Conservation (phyloP, 2,797 vertebrate genomes). For the Centropyge bicolor region DNA sequence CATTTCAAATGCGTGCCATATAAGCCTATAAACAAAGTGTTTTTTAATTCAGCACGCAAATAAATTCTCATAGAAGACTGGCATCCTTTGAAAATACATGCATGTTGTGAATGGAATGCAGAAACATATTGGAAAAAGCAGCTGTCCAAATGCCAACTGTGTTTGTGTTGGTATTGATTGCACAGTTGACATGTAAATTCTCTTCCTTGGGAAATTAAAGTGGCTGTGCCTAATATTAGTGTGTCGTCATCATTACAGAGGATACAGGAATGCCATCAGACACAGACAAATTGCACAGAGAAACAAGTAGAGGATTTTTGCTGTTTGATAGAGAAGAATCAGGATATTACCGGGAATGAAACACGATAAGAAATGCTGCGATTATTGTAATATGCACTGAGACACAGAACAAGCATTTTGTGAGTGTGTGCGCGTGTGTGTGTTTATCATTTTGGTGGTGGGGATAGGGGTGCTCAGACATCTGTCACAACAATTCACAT, state of each 20-base stretch:
- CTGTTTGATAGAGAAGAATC: conserved; percentile 38
- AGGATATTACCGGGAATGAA: conserved; percentile 45
- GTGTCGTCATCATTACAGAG: conserved; percentile 1
- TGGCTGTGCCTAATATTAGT: conserved; percentile 24
- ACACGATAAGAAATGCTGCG: conserved; percentile 39
- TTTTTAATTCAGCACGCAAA: not conserved
- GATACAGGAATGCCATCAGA: conserved; percentile 12
- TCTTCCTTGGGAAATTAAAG: conserved; percentile 21
- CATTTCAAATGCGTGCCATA: conserved; percentile 6
- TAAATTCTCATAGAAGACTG: not conserved
- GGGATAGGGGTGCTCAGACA: conserved; percentile 56
- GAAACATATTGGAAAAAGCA: conserved; percentile 13
- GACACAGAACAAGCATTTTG: conserved; percentile 34
- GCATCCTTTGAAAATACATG: conserved; percentile 13
- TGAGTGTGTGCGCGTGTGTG: conserved; percentile 18
- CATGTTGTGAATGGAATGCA: not conserved
- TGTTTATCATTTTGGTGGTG: conserved; percentile 46
- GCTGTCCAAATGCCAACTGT: conserved; percentile 10
- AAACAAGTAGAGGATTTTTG: not conserved
- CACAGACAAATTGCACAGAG: conserved; percentile 11
- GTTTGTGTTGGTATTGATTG: conserved; percentile 38
- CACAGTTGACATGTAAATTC: conserved; percentile 19
- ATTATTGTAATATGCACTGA: conserved; percentile 58
- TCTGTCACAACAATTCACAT: conserved; percentile 78
- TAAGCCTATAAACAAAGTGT: conserved; percentile 6